Percentiles rank a stretch among this genome's conserved stretches.
phyloP scores from a whole-genome alignment of 2,113 vertebrate genomes.

The Condylura cristata region DNA sequence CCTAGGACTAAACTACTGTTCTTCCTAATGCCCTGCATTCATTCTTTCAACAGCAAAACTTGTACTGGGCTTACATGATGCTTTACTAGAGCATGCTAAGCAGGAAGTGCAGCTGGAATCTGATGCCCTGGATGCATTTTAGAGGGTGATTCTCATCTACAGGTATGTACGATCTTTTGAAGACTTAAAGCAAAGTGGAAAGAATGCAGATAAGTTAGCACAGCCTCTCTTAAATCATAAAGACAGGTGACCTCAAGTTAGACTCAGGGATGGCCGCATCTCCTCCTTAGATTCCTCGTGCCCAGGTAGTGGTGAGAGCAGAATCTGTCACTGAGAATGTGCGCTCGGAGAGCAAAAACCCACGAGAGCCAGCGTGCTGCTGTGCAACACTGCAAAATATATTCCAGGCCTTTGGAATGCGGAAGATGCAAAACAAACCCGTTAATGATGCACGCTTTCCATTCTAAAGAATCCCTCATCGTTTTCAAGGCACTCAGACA shows the following conservation, averaged over 20 bases:
- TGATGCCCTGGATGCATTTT: not conserved
- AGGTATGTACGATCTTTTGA: not conserved
- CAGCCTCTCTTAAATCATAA: not conserved
- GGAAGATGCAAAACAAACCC: conserved; percentile 62
- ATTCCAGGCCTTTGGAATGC: conserved; percentile 47
- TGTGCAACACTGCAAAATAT: conserved; percentile 53
- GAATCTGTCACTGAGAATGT: not conserved
- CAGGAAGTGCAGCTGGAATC: not conserved
- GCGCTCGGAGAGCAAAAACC: conserved; percentile 17
- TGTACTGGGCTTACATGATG: not conserved
- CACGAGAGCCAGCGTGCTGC: not conserved
- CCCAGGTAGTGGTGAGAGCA: conserved; percentile 2
- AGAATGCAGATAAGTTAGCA: not conserved
- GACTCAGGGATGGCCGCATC: not conserved
- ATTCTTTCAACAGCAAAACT: not conserved
- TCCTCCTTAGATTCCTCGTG: not conserved
- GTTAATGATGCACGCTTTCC: conserved; percentile 58
- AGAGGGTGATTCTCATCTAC: not conserved
- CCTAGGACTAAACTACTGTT: not conserved
- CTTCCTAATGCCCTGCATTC: not conserved
- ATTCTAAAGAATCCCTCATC: conserved; percentile 64
- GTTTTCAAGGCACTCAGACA: conserved; percentile 72
- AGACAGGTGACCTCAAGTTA: not conserved
- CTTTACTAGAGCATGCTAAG: not conserved
- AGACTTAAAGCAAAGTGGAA: not conserved